Evolutionary conservation across 2,797 vertebrate species (phyloP), one percentile per base, ranked within the genome.

Genomic region (Notolabrus celidotus): DNA sequence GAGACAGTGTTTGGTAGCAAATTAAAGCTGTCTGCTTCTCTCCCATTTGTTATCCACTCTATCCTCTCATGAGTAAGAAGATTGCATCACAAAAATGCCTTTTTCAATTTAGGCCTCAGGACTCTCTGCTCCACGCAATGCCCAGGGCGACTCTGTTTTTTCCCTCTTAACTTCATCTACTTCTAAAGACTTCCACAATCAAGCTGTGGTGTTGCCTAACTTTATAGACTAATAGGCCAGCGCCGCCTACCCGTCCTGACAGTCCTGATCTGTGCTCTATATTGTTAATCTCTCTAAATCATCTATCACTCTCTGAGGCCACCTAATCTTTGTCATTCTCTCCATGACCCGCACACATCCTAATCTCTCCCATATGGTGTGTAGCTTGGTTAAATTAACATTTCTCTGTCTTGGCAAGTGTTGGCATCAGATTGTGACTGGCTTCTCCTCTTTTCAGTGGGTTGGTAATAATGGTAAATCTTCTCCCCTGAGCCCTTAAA

Each of bases 361-460:
- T 95, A 92, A 96, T 91, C 93, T 84, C 46, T 59, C 82, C 93
- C 94, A 95, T 95, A 95, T 95, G 94, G 91, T 86, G 79, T 39
- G 77, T 49, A 73, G 73, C 82, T 52, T 66, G 67, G 80, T 91
- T 90, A 68, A 73, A 92, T 94, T 94, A 93, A 85, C 86, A 66
- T 92, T 87, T 88, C 78, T 85, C 79, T 72, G 76, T 82, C 81
- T 77, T 85, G 41, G 45, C 71, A 71, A 83, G 68, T 49, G 67
- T 51, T 77, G 59, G 64, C 53, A 54, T 89, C 83, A 86, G 77
- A 84, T 87, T 79, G 83, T 74, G 71, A 72, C 73, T 70, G 83
- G 65, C 84, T 84, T 77, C 64, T 65, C 74, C 68, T 54, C 71
- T 87, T 81, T 90, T 75, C 76, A 88, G 91, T 86, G 82, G 82